A percentile compares a stretch with the other conserved stretches of the same genome.
These are phyloP conservation scores for Dasysyrphus tricinctus DNA, from an alignment of 2,888 invertebrate genomes.

Conservation along the genomic window DNA sequence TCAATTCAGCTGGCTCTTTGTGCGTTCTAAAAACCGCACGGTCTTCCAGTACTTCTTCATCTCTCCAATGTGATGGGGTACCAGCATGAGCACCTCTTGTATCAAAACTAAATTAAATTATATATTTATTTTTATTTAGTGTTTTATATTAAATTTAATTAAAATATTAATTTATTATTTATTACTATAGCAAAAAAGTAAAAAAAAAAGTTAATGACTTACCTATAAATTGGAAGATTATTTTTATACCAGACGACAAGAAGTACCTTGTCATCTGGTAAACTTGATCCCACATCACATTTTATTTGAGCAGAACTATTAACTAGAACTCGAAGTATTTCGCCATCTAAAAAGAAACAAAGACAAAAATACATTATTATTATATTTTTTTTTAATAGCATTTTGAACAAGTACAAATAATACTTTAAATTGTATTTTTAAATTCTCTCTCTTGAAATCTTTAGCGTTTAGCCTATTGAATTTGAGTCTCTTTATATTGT, in stretches of 20 bases:
- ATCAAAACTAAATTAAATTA: constrained; percentile 84
- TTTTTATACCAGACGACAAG: constrained; percentile 96
- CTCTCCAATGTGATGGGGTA: constrained; percentile 86
- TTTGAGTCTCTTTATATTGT: no score
- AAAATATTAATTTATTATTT: background rate
- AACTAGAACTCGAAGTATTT: constrained; percentile 85
- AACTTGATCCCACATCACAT: constrained; percentile 92
- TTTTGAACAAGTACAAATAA: no score
- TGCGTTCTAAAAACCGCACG: constrained; percentile 86
- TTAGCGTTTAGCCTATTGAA: no score
- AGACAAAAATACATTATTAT: background rate
- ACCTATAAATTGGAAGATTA: constrained; percentile 96
- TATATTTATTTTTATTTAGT: background rate
- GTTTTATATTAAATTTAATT: background rate
- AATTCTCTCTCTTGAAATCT: no score
- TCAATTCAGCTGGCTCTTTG: constrained; percentile 86
- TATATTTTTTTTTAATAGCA: no score
- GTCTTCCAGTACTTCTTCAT: constrained; percentile 86
- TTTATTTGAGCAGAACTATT: constrained; percentile 92
- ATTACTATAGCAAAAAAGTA: background rate
- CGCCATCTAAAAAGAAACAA: constrained; percentile 81
- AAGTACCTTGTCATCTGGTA: constrained; percentile 90
- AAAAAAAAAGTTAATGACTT: constrained; percentile 77
- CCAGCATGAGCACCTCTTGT: constrained; percentile 86
- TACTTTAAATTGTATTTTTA: no score